A percentile compares a stretch with the other conserved stretches of the same genome.
Conservation (phyloP, 2,113 vertebrate species). For the Anarhynchus alexandrinus region DNA sequence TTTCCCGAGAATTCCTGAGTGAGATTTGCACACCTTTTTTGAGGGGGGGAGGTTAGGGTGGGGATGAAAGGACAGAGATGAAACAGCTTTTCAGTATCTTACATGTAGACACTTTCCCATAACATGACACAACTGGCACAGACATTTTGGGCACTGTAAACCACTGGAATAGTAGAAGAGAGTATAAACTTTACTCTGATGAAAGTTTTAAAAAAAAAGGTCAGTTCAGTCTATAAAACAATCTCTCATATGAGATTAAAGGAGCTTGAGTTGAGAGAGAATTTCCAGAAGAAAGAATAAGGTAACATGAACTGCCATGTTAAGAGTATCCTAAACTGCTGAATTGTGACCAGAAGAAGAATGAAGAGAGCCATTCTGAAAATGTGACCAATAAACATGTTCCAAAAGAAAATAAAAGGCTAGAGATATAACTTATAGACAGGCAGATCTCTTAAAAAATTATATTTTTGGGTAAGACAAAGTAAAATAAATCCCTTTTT, state of each 20-base stretch:
- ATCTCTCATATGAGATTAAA: background rate
- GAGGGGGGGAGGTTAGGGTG: too few species aligned
- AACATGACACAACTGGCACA: background rate
- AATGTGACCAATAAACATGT: background rate
- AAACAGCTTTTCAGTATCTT: background rate
- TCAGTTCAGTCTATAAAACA: background rate
- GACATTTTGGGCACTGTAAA: background rate
- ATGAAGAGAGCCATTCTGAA: background rate
- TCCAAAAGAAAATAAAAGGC: background rate
- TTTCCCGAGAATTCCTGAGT: conserved; percentile 95
- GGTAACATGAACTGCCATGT: background rate
- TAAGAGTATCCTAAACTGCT: background rate
- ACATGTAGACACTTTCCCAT: background rate
- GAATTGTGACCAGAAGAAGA: background rate
- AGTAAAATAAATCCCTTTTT: background rate
- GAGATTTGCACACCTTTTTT: conserved; percentile 90
- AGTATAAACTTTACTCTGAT: background rate
- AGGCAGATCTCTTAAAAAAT: background rate
- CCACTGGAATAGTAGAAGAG: background rate
- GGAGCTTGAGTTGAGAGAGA: background rate
- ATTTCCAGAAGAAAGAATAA: background rate
- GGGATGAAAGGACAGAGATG: background rate
- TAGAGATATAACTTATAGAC: background rate
- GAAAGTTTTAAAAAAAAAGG: background rate
- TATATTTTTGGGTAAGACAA: background rate